phyloP scores from a whole-genome alignment of 37 sponge, comb jelly and placozoan genomes.

The Haliclona indistincta region DNA sequence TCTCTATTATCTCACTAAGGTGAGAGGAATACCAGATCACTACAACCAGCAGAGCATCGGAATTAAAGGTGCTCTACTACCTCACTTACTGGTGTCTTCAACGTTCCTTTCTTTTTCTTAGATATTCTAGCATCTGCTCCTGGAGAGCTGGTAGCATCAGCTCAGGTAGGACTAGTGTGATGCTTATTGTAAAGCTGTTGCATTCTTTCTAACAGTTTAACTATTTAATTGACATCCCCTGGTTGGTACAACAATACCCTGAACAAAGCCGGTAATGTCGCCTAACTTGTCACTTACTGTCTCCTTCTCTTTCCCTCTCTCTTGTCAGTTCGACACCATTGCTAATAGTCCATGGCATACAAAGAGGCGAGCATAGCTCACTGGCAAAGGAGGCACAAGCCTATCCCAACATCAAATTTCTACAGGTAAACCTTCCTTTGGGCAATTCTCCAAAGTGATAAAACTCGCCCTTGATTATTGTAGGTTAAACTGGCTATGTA shows the following conservation, averaged over 20 bases:
- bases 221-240: constrained; percentile 87
- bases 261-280: constrained; percentile 33
- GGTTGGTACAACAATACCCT: constrained; percentile 89
- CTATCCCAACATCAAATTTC: constrained; percentile 64
- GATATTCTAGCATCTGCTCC: constrained; percentile 45
- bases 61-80: constrained; percentile 46
- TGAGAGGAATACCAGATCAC: constrained; percentile 35
- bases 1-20: constrained; percentile 64
- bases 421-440: constrained; percentile 38
- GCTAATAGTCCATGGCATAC: constrained; percentile 73
- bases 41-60: constrained; percentile 58
- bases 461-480: not conserved
- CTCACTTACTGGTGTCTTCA: not conserved
- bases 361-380: constrained; percentile 11
- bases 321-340: constrained; percentile 57
- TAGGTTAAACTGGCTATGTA: constrained; percentile 64
- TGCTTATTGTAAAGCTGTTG: not conserved
- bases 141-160: constrained; percentile 73
- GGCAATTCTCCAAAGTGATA: not conserved
- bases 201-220: constrained; percentile 72
- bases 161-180: constrained; percentile 48
- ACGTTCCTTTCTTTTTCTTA: not conserved
- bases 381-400: constrained; percentile 34
- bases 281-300: not conserved
- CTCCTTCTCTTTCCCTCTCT: no score